A percentile compares a stretch with the other conserved stretches of the same genome.
These are phyloP conservation scores for Globia sparganii DNA, from an alignment of 2,888 invertebrate genomes.

Conservation along the genomic window DNA sequence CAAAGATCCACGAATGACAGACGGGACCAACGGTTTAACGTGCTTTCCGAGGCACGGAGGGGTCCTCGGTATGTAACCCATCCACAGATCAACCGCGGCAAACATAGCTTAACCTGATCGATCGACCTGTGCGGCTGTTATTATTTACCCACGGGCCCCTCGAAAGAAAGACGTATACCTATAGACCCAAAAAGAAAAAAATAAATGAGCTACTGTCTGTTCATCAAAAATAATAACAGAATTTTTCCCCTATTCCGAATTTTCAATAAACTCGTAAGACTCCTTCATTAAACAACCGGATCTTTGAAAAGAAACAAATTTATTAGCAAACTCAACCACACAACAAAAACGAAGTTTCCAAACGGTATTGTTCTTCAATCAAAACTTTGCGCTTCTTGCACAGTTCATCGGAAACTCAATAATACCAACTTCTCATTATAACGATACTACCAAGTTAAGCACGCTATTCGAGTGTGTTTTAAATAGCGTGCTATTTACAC, in stretches of 20 bases:
- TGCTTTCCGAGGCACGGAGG: too few relatives aligned
- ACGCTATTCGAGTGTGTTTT: not conserved
- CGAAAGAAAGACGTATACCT: too few relatives aligned
- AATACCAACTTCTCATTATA: constrained; percentile 1
- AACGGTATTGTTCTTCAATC: constrained; percentile 40
- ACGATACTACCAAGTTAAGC: constrained; percentile 12
- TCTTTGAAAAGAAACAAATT: constrained; percentile 5
- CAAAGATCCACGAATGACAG: too few relatives aligned
- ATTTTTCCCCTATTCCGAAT: not conserved
- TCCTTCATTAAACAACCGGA: not conserved
- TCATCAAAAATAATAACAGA: not conserved
- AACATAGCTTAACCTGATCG: too few relatives aligned
- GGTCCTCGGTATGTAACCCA: too few relatives aligned
- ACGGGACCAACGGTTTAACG: too few relatives aligned
- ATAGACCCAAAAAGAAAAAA: too few relatives aligned
- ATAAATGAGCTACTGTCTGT: too few relatives aligned
- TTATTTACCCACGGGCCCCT: too few relatives aligned
- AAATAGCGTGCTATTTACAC: not conserved
- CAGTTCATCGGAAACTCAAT: constrained; percentile 6
- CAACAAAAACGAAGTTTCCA: constrained; percentile 26
- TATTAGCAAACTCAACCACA: not conserved
- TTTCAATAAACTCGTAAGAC: not conserved
- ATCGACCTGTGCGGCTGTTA: too few relatives aligned
- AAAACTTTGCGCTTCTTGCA: constrained; percentile 19
- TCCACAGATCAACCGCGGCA: too few relatives aligned